Evolutionary conservation across 2,113 vertebrate genomes (phyloP), one percentile per base, ranked within the genome.

Genomic region (Neogale vison): DNA sequence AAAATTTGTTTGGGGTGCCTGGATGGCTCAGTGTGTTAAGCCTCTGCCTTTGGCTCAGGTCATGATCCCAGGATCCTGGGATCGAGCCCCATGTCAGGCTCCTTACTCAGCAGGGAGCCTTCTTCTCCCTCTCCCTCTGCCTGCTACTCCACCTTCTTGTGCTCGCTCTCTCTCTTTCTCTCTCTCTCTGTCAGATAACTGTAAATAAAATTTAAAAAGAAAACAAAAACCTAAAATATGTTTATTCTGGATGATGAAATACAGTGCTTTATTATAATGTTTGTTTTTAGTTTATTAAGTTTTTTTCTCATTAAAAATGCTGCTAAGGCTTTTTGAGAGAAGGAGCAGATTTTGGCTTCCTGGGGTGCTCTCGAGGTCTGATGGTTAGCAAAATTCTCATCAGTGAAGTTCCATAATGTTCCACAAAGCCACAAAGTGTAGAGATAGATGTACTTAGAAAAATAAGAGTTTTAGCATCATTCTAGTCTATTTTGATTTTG

Each of bases 271-370:
- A 14, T 91, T 87, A 50, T 0, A 79, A 15, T 26, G 26, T 93
- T 95, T 85, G 67, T 81, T 45, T 76, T 57, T n/a, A 14, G 34
- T 81, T 94, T 82, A 34, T 61, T 83, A 74, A 83, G 24, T 79
- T 12, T 72, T 90, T 93, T 87, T 81, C 77, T 95, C n/a, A 93
- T 88, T 93, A 18, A 84, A 81, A 88, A 90, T 39, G 65, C 69
- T 80, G 71, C 74, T 92, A 84, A 85, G 24, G 50, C 17, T 71
- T 82, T 96, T 61, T 69, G 47, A 86, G 24, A 42, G 23, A 82
- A 76, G 42, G 36, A 34, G 12, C 7, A 79, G 0, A 11, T 82
- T 88, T 72, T 94, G 29, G 7, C 52, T 72, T 97, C 36, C 42
- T 63, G 21, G 45, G 10, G 1, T 63, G 17, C 7, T 7, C 21